Evolutionary conservation across 2,797 vertebrate genomes (phyloP), one percentile per base, ranked within the genome.

Genomic region (Acanthurus leucopareius): DNA sequence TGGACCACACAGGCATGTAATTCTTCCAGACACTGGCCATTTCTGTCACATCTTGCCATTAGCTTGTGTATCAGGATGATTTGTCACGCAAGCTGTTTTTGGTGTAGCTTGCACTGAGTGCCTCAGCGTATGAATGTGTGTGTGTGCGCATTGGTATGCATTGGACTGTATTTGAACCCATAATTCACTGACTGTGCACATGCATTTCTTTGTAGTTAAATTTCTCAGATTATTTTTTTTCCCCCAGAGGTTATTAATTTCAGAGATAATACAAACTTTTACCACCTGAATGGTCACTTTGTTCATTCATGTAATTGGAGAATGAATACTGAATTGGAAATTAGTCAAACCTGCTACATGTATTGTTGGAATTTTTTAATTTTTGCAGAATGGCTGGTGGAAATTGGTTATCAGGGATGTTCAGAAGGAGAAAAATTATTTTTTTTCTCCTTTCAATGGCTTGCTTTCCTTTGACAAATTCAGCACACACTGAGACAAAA

Each of bases 41-140:
- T 88, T 79, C 70, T 91, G 89, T 91, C 87, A 86, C 82, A 80
- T 85, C 61, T 56, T 49, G 60, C 83, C 82, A 80, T 89, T 86
- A 86, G 80, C 75, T 76, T 81, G 78, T 77, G 81, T 54, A 73
- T 77, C 8, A n/a, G 79, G 3, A 53, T 69, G 82, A 82, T 90
- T 89, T 89, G 67, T 80, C 49, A 66, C 45, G 67, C 19, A 25
- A 22, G 69, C 44, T 81, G 48, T 57, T 64, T 71, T 51, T 28
- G 10, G 44, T 73, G 22, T 62, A 15, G 32, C 22, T 54, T 54
- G 22, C 44, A 58, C 48, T 16, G 22, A 20, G 45, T 51, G 45
- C 40, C 20, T 60, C 32, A 35, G 32, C 32, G 32, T 48, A 6
- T 62, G 22, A 64, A 28, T 63, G 40, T 64, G 44, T 53, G 57